These are phyloP conservation scores for Engystomops pustulosus DNA, from an alignment of 2,113 vertebrate species.

Conservation along the genomic window DNA sequence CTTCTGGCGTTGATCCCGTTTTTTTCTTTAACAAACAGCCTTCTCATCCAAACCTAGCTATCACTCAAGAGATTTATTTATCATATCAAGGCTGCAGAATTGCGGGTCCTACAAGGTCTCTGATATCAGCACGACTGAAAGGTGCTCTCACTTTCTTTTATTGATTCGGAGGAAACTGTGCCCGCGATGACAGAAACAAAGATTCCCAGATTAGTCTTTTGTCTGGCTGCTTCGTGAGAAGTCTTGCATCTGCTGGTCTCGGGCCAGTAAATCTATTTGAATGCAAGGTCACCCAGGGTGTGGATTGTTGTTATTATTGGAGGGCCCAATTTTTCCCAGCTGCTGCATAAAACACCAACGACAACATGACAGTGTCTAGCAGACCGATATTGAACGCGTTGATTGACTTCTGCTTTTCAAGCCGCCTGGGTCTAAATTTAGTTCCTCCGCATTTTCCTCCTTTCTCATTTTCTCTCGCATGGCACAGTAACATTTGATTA, in stretches of 20 bases:
- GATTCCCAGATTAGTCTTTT: conserved; percentile 48
- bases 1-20: conserved; percentile 13
- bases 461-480: conserved; percentile 45
- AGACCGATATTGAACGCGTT: conserved; percentile 37
- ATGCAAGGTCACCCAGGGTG: conserved; percentile 58
- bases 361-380: conserved; percentile 54
- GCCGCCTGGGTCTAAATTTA: conserved; percentile 53
- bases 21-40: conserved; percentile 31
- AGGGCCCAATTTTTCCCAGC: conserved; percentile 51
- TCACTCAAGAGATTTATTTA: conserved; percentile 57
- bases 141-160: conserved; percentile 49
- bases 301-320: conserved; percentile 58
- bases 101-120: conserved; percentile 58
- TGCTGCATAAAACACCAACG: conserved; percentile 55
- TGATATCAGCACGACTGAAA: conserved; percentile 47
- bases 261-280: conserved; percentile 56
- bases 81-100: conserved; percentile 56
- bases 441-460: conserved; percentile 37
- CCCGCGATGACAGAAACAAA: conserved; percentile 49
- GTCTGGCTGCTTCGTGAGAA: conserved; percentile 43
- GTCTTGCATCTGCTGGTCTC: conserved; percentile 46
- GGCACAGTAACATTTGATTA: conserved; percentile 58
- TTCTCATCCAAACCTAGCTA: conserved; percentile 37
- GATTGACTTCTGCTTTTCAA: conserved; percentile 57
- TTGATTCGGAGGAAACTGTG: conserved; percentile 34